Evolutionary conservation across 2,113 vertebrate genomes (phyloP), one percentile per base, ranked within the genome.

Genomic region (Proteles cristata): DNA sequence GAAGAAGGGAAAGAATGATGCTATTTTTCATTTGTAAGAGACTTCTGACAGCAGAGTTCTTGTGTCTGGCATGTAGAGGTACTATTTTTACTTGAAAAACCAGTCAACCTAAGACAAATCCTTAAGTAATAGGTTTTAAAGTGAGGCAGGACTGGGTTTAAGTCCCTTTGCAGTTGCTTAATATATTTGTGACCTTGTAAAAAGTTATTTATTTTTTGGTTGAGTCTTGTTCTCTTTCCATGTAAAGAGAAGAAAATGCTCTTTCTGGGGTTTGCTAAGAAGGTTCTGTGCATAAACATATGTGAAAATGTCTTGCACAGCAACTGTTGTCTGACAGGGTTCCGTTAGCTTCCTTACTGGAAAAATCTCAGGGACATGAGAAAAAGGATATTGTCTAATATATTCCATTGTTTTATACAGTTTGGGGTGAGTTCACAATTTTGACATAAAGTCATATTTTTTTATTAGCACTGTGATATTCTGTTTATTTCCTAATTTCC

Each of bases 101-200:
- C 63, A 91, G 21, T 83, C 93, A 92, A 80, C 50, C 43, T 77
- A 90, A 76, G 84, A 19, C 43, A 88, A 96, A 95, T 96, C 65
- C 73, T 93, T 90, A 94, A 92, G 33, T 87, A 95, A 92, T 77
- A 95, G 80, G 69, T 84, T 96, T 88, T 90, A n/a, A 92, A 93
- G 63, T 94, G 92, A 48, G 48, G 61, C 45, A 93, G 92, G 90
- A 84, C 63, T 77, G 25, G 5, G 7, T 80, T 94, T 91, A 87
- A 77, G 58, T 92, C 14, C 3, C 19, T 96, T 17, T 53, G 58
- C 82, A 93, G 50, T 68, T 90, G 48, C 35, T 80, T 91, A 87
- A 73, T 90, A 68, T 87, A 12, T 90, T 80, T 90, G 33, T 85
- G 80, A 92, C n/a, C 43, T 88, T 80, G 19, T 39, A 71, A 88